Conservation (phyloP, 92 coral and sea anemone genomes). For the Umimayanthus kanabou region DNA sequence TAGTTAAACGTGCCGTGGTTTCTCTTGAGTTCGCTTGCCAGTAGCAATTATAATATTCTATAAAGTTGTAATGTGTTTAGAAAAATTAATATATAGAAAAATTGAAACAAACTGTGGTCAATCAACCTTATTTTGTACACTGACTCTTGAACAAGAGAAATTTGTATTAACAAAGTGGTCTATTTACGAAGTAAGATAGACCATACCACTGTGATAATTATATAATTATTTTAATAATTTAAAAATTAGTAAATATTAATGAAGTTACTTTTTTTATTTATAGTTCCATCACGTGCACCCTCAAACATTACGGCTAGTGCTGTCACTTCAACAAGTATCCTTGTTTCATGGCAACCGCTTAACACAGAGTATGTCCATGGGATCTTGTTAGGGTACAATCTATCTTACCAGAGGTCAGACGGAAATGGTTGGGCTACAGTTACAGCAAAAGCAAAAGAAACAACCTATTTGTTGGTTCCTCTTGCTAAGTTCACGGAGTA, state of each 20-base stretch:
- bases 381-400: slow-evolving; percentile 26
- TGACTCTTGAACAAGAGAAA: too few species aligned
- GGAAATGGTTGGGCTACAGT: not conserved
- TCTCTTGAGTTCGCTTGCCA: too few species aligned
- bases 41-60: too few species aligned
- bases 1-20: too few species aligned
- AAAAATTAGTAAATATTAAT: not conserved
- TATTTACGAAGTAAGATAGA: too few species aligned
- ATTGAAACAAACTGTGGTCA: too few species aligned
- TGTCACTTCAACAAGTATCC: slow-evolving; percentile 38
- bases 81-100: too few species aligned
- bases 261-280: not conserved
- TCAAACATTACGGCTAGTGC: not conserved
- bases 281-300: slow-evolving; percentile 48
- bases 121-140: too few species aligned
- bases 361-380: slow-evolving; percentile 24
- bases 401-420: not conserved
- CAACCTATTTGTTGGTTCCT: not conserved
- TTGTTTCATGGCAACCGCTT: slow-evolving; percentile 37
- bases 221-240: too few species aligned
- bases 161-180: too few species aligned
- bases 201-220: too few species aligned
- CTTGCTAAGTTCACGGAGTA: slow-evolving; percentile 30
- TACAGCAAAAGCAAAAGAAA: not conserved
- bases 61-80: too few species aligned